Evolutionary conservation across 2,113 vertebrate genomes (phyloP), one percentile per base, ranked within the genome.

Genomic region (Lepus europaeus): DNA sequence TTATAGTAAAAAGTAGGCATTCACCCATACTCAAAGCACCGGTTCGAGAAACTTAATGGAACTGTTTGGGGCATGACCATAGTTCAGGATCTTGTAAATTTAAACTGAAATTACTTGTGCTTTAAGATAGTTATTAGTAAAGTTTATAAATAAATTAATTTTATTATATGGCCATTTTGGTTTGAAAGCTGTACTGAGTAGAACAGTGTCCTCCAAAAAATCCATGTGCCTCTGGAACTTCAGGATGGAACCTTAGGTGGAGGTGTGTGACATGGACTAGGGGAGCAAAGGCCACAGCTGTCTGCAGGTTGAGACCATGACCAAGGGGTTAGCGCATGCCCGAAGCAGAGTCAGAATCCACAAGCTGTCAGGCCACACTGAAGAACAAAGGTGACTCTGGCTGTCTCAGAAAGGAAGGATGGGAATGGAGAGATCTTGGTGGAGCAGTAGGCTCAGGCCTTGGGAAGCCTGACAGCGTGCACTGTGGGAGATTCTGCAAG

Each of bases 261-360:
- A 11, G 76, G 23, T 17, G 20, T 1, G 45, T 51, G 27, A 78
- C 36, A 49, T 13, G 31, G 29, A 13, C 61, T 11, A 5, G 23
- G 27, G 13, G 59, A 51, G 33, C 23, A 66, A 66, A 1, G 33
- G 31, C 20, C 2, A 6, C 4, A 25, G 39, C 45, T 29, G 7
- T 20, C 27, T 53, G 7, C 14, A 63, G 51, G 1, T 1, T 13
- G 14, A 29, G 45, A 72, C 70, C 19, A 29, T 1, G 11, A 13
- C 4, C 6, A 4, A 25, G 10, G 31, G 13, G 25, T n/a, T 11
- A 20, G 45, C 1, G 0, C 27, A 7, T 36, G 10, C 5, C 29
- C 16, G 45, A 20, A 14, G 64, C 8, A 20, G 39, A n/a, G 31
- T 1, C 13, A 33, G n/a, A 63, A 31, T 36, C 7, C 61, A 29